These are phyloP conservation scores for Oncorhynchus nerka DNA, from an alignment of 2,113 vertebrate genomes.

Conservation along the genomic window DNA sequence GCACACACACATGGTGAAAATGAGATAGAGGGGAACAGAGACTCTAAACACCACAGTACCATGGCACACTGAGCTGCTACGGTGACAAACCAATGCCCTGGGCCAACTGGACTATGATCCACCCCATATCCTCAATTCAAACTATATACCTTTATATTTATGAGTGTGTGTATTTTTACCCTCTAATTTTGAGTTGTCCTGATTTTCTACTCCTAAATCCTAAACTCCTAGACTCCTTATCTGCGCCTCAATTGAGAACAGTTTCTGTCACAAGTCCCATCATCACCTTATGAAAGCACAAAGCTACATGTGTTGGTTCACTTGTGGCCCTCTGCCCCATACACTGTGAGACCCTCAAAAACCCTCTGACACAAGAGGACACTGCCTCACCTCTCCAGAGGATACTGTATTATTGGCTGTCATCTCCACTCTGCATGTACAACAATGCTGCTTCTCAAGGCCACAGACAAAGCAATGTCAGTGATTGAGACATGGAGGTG, in stretches of 20 bases:
- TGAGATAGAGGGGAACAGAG: not conserved
- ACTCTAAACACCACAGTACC: conserved; percentile 3
- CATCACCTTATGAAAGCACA: not conserved
- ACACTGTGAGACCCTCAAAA: too few species aligned
- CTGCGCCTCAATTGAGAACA: conserved; percentile 12
- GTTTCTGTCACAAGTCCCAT: not conserved
- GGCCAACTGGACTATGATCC: not conserved
- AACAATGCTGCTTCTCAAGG: not conserved
- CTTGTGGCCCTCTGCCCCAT: too few species aligned
- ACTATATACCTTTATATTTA: conserved; percentile 6
- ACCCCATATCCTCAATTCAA: not conserved
- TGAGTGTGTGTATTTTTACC: conserved; percentile 34
- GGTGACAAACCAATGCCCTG: not conserved
- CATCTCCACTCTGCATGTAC: too few species aligned
- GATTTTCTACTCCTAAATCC: conserved; percentile 5
- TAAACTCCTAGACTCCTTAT: conserved; percentile 7
- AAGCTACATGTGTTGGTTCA: not conserved
- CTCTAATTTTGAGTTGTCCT: conserved; percentile 37
- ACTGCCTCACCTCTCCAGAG: too few species aligned
- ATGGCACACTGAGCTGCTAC: not conserved
- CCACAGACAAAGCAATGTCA: too few species aligned
- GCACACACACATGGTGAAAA: not conserved
- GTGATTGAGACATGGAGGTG: too few species aligned
- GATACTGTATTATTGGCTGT: too few species aligned
- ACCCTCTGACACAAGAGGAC: too few species aligned